Evolutionary conservation across 2,888 invertebrate genomes (phyloP).

Genomic region (Caenorhabditis wallacei): DNA sequence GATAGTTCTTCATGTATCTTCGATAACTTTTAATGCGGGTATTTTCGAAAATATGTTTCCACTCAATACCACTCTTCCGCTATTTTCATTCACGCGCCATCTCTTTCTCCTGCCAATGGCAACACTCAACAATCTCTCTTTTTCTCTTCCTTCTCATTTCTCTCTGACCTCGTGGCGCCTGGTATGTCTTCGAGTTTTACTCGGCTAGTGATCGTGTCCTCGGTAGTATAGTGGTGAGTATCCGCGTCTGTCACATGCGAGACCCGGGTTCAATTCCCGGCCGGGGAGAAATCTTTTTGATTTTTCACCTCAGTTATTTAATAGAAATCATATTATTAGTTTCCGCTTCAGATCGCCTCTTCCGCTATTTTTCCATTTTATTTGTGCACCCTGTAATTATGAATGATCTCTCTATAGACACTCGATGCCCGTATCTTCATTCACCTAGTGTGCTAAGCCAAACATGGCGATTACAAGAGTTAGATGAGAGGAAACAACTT

Average conservation of each 20-base stretch:
- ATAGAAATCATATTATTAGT: slow-evolving; percentile 3
- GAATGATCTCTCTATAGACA: slow-evolving; percentile 30
- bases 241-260: slow-evolving; percentile 77
- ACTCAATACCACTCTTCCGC: background rate
- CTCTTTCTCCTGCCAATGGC: slow-evolving; percentile 6
- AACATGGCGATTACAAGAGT: slow-evolving; percentile 60
- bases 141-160: slow-evolving; percentile 8
- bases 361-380: slow-evolving; percentile 20
- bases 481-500: slow-evolving; percentile 26
- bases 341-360: slow-evolving; percentile 47
- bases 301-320: background rate
- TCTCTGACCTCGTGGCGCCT: background rate
- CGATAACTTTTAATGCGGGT: too few species aligned
- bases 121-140: background rate
- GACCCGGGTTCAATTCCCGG: slow-evolving; percentile 76
- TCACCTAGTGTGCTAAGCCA: slow-evolving; percentile 38
- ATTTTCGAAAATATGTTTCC: background rate
- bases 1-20: too few species aligned
- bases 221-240: slow-evolving; percentile 76
- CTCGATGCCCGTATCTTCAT: slow-evolving; percentile 13
- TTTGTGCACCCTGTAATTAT: slow-evolving; percentile 59
- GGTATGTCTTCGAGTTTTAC: slow-evolving; percentile 20
- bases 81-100: background rate
- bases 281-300: slow-evolving; percentile 71
- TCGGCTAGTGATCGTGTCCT: slow-evolving; percentile 53